Percentiles rank a stretch among this genome's conserved stretches.
Conservation (phyloP, 2,888 invertebrate genomes). For the Ectemnius continuus region DNA sequence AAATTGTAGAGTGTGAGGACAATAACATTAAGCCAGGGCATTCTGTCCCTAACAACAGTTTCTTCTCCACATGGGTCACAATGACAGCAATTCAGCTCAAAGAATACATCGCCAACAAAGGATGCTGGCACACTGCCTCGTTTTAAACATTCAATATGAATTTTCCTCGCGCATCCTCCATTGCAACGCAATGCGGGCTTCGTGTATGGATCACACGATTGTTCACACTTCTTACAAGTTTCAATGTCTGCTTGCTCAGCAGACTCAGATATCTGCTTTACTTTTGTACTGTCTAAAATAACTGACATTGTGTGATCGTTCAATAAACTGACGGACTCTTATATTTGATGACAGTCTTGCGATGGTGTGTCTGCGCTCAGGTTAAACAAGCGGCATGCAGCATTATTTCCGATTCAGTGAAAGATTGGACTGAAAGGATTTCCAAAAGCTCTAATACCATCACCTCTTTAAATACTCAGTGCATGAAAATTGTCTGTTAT, state of each 20-base stretch:
- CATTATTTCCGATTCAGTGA: neutral
- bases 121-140: conserved; percentile 85
- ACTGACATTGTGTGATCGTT: conserved; percentile 29
- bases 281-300: conserved; percentile 3
- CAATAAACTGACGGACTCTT: neutral
- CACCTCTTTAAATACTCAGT: neutral
- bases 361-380: conserved; percentile 16
- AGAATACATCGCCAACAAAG: conserved; percentile 87
- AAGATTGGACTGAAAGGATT: neutral
- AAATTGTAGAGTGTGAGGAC: conserved; percentile 88
- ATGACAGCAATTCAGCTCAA: conserved; percentile 84
- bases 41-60: conserved; percentile 82
- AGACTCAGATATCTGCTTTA: conserved; percentile 7
- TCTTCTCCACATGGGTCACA: conserved; percentile 82
- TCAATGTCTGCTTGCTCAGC: conserved; percentile 14
- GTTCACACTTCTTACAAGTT: conserved; percentile 82
- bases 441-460: neutral
- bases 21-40: conserved; percentile 88
- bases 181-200: conserved; percentile 83
- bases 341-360: neutral
- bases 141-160: conserved; percentile 84
- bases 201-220: conserved; percentile 79
- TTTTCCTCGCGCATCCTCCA: conserved; percentile 80
- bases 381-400: neutral
- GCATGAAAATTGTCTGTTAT: neutral